Conservation (phyloP, 1,140 invertebrate genomes). For the Liolophura sinensis region DNA sequence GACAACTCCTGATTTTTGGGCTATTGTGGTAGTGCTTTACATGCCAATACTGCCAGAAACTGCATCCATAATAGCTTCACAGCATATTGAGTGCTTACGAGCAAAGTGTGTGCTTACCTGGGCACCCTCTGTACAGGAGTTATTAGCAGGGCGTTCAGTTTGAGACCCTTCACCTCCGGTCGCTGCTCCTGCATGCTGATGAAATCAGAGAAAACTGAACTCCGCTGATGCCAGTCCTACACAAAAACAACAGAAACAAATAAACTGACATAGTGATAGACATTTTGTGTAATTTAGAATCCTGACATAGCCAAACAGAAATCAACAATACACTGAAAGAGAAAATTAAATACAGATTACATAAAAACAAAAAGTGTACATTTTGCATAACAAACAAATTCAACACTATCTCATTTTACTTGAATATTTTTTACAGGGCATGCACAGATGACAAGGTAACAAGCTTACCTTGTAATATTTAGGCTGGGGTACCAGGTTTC, state of each 20-base stretch:
- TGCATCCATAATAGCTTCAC: too few species aligned
- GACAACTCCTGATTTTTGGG: too few species aligned
- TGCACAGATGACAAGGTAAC: conserved; percentile 23
- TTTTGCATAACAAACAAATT: too few species aligned
- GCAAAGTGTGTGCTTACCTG: conserved; percentile 45
- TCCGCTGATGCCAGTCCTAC: conserved; percentile 65
- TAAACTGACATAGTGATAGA: not conserved
- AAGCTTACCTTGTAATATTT: conserved; percentile 4
- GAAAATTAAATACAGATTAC: not conserved
- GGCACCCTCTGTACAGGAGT: conserved; percentile 77
- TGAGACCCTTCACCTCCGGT: conserved; percentile 70
- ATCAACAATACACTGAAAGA: not conserved
- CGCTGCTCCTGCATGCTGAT: conserved; percentile 67
- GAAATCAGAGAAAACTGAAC: conserved; percentile 65
- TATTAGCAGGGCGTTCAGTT: conserved; percentile 73
- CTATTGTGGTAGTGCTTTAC: too few species aligned
- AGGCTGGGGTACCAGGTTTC: too few species aligned
- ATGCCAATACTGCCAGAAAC: too few species aligned
- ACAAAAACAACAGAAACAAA: conserved; percentile 5
- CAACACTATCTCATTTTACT: too few species aligned
- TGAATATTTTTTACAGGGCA: too few species aligned
- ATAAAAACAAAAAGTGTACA: too few species aligned
- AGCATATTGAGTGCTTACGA: too few species aligned
- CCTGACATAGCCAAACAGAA: not conserved
- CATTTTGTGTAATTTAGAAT: not conserved